Percentiles rank a stretch among this genome's conserved stretches.
phyloP scores from a whole-genome alignment of 2,113 vertebrate species.

The Platichthys stellatus region DNA sequence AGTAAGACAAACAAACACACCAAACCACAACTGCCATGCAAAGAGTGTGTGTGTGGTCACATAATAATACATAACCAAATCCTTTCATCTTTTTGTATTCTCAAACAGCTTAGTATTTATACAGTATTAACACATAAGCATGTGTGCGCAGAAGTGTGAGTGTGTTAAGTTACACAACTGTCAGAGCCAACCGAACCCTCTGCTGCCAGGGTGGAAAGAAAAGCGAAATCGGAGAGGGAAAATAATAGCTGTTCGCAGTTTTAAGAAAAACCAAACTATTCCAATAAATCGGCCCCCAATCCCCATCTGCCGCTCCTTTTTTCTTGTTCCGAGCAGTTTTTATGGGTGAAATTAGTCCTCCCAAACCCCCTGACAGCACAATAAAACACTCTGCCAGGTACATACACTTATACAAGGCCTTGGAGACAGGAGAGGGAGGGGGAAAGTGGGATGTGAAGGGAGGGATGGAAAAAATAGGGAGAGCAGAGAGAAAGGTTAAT shows the following conservation, averaged over 20 bases:
- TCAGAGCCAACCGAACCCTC: slow-evolving; percentile 42
- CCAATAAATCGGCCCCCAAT: slow-evolving; percentile 71
- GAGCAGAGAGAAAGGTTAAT: slow-evolving; percentile 4
- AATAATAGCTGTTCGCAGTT: slow-evolving; percentile 74
- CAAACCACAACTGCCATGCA: slow-evolving; percentile 47
- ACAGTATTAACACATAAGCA: slow-evolving; percentile 23
- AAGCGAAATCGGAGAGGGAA: slow-evolving; percentile 66
- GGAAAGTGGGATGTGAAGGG: slow-evolving; percentile 20
- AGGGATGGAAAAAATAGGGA: slow-evolving; percentile 26
- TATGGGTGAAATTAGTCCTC: slow-evolving; percentile 74
- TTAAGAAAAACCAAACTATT: slow-evolving; percentile 60
- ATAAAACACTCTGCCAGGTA: slow-evolving; percentile 79
- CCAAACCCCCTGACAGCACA: slow-evolving; percentile 71
- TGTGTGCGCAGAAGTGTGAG: slow-evolving; percentile 27
- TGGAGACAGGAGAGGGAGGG: slow-evolving; percentile 53
- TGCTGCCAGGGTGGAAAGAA: slow-evolving; percentile 64
- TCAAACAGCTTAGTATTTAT: slow-evolving; percentile 18
- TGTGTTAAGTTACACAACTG: slow-evolving; percentile 24
- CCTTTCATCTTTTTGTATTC: slow-evolving; percentile 6
- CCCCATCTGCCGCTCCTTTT: slow-evolving; percentile 61
- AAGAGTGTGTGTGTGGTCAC: slow-evolving; percentile 34
- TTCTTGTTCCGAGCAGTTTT: slow-evolving; percentile 73
- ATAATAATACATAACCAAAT: slow-evolving; percentile 24
- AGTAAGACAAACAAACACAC: slow-evolving; percentile 72
- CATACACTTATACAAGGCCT: slow-evolving; percentile 64